These are phyloP conservation scores for Hydrotaea diabolus DNA, from an alignment of 2,888 invertebrate species.

Conservation along the genomic window DNA sequence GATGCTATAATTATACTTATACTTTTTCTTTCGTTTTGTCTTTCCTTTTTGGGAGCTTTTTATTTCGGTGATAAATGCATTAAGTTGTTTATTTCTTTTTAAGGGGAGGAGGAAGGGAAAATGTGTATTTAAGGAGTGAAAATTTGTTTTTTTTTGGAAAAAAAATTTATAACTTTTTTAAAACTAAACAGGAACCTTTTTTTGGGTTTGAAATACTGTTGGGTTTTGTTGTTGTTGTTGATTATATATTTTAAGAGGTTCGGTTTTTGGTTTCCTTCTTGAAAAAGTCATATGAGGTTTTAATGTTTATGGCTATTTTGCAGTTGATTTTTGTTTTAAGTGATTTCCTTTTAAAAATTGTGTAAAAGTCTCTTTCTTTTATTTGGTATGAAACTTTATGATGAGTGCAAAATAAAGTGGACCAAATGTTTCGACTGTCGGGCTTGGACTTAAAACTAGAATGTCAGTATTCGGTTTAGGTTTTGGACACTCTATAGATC, in stretches of 20 bases:
- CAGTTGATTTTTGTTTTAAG: background rate
- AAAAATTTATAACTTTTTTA: conserved; percentile 62
- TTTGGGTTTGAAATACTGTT: conserved; percentile 62
- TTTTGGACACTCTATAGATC: too few species aligned
- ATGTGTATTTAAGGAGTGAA: too few species aligned
- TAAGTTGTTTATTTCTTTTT: conserved; percentile 40
- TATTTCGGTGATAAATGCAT: conserved; percentile 57
- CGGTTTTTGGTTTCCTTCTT: background rate
- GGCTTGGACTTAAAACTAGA: too few species aligned
- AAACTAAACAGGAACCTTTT: conserved; percentile 61
- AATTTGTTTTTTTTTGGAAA: conserved; percentile 54
- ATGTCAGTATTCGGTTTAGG: too few species aligned
- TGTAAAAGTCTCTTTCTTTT: too few species aligned
- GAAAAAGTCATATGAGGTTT: conserved; percentile 59
- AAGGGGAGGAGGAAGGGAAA: too few species aligned
- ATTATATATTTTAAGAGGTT: conserved; percentile 11
- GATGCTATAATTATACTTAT: conserved; percentile 69
- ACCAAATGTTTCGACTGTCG: too few species aligned
- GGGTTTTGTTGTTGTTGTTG: conserved; percentile 38
- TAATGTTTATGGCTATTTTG: conserved; percentile 42
- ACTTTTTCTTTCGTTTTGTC: conserved; percentile 50
- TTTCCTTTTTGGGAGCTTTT: conserved; percentile 53
- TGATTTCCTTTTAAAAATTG: background rate
- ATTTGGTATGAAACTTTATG: too few species aligned
- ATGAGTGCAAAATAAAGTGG: too few species aligned